Evolutionary conservation across 2,797 vertebrate genomes (phyloP), one percentile per base, ranked within the genome.

Genomic region (Lepus townsendii): DNA sequence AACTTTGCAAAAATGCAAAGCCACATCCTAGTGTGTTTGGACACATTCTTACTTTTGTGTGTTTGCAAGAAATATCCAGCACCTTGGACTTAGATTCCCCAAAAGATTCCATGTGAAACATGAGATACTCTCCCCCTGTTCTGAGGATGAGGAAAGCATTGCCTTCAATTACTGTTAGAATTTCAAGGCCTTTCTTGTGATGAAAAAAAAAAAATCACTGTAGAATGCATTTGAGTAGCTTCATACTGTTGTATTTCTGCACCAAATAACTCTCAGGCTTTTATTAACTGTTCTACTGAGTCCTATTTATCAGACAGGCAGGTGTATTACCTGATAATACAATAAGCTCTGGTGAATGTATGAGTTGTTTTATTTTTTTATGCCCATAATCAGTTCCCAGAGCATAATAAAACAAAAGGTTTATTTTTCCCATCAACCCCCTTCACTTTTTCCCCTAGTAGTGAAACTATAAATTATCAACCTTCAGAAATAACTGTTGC

Each of bases 261-360:
- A 92, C 96, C 96, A 97, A 98, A 98, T 98, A 98, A 98, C 97
- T 98, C 94, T 94, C 77, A 38, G 93, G 35, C 83, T 98, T 98
- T 98, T 98, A 98, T 98, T 98, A 98, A 98, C 98, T 98, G 95
- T 95, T 97, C 98, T 97, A 97, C 95, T 97, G 98, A 98, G 97
- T 97, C 96, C 98, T 98, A 98, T 98, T 98, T 98, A 98, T 98
- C 98, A 98, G 98, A 96, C 94, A 97, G 98, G 98, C 98, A 98
- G 97, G 97, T 98, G 98, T 97, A 98, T 98, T 98, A 97, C 97
- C 96, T 97, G 97, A 98, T 98, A 98, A 98, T 98, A 97, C 97
- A 98, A 98, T 98, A 98, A 98, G 97, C 96, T 98, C 95, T 97
- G 85, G 96, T 97, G 94, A 94, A 98, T 97, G 95, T 98, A 98